Base-by-base conservation (phyloP, 2,888 invertebrate species). In the Hemistola chrysoprasaria region DNA sequence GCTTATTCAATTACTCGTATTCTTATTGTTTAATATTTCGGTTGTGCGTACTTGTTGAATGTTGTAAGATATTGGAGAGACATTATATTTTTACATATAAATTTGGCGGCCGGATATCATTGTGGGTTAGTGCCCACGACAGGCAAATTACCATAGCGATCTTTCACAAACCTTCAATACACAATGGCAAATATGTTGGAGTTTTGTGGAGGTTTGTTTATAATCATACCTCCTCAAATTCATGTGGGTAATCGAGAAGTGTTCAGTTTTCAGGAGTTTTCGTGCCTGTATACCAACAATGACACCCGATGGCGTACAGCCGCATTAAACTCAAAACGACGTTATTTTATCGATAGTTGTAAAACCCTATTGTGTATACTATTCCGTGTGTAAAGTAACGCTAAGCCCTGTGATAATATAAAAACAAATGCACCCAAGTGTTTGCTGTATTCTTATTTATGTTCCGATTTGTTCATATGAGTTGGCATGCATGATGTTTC, bases 361-460 rank as follows among this genome's bases (percentile, higher is more conserved):
- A 60, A 55, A 45, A 40, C 56, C 57, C 53, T 55, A 48, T 62
- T 62, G 59, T 62, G 59, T 70, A 70, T 71, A 69, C 71, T 67
- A 72, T 71, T 69, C 62, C 62, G 66, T 65, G 72, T 73, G 68
- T 73, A 61, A 59, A 56, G 48, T 65, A 65, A 62, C 53, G 63
- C 68, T 78, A 71, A 75, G 75, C 62, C 73, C 77, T 78, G 79
- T 79, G 79, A 79, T 79, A 79, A 79, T 79, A 78, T 65, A 65
- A 38, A 54, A 50, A 39, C 47, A 61, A 62, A 42, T 71, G 76
- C 76, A 76, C 74, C 71, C 72, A 65, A 63, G 47, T 53, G 62
- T 66, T 69, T 62, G 53, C 60, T 55, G 53, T 43, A 29, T 34
- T 36, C 16, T 23, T 9, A 20, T 30, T 36, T 16, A 16, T 10